Conservation (phyloP, 2,113 vertebrate genomes). For the Phalacrocorax brasilianus region DNA sequence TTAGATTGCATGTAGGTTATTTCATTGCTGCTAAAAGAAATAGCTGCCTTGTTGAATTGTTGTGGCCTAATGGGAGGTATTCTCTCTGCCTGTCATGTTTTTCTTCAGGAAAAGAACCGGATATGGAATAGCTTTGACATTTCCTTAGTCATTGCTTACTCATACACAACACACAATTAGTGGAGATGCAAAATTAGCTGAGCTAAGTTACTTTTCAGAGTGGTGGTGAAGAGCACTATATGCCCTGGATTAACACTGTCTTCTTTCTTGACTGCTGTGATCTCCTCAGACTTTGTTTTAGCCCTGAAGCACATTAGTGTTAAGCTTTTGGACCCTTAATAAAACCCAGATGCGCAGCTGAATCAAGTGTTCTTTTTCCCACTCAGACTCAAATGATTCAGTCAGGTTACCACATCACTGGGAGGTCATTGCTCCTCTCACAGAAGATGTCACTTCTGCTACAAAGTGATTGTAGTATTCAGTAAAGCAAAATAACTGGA, state of each 20-base stretch:
- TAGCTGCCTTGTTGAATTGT: constrained; percentile 46
- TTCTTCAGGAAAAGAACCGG: constrained; percentile 70
- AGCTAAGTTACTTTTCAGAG: constrained; percentile 63
- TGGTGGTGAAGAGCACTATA: constrained; percentile 13
- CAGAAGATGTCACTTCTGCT: constrained; percentile 12
- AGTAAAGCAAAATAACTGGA: neutral
- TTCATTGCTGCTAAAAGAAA: constrained; percentile 13
- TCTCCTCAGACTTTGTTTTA: constrained; percentile 23
- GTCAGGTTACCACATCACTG: constrained; percentile 29
- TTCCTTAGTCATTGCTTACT: constrained; percentile 72
- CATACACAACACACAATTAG: constrained; percentile 56
- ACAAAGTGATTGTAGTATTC: neutral
- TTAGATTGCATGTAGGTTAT: neutral
- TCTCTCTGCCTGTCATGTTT: constrained; percentile 26
- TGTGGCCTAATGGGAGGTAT: constrained; percentile 52
- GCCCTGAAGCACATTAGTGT: neutral
- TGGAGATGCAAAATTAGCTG: constrained; percentile 72
- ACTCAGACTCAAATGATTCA: constrained; percentile 16
- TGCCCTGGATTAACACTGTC: constrained; percentile 56
- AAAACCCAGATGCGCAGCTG: constrained; percentile 42
- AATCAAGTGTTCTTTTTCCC: neutral
- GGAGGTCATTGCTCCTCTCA: neutral
- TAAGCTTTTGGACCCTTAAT: constrained; percentile 41
- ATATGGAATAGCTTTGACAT: constrained; percentile 57
- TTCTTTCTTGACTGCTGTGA: neutral